Base-by-base conservation (phyloP, 2,797 vertebrate species). In the Microhierax caerulescens region DNA sequence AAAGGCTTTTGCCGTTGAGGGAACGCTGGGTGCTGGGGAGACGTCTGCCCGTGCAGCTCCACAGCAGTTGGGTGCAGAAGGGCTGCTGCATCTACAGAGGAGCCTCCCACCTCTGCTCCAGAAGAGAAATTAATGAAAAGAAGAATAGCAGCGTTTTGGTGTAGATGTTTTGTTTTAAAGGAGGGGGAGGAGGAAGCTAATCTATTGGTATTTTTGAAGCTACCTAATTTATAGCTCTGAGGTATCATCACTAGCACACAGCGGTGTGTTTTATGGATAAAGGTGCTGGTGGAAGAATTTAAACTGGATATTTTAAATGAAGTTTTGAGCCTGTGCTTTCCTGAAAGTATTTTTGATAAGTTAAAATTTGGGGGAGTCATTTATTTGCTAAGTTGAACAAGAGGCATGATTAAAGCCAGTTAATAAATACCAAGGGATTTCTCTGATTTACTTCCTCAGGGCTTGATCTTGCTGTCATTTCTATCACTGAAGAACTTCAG, bases 1-100 rank as follows among this genome's bases (percentile, higher is more conserved):
- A 85, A 90, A 73, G 50, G 53, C 73, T 85, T 16, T 8, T 5
- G 14, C 83, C 51, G 43, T 16, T 10, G 2, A 47, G 56, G 70
- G 61, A 77, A 88, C 25, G n/a, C 94, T 97, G 51, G 94, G 95
- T 84, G 79, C 16, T 3, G 17, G 27, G 25, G 47, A n/a, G 25
- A 32, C 11, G 7, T 87, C 65, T 24, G 24, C 65, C 57, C 4
- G 1, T 2, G 11, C 9, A 0, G 41, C n/a, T 67, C 43, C 5
- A 27, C 4, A 4, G 18, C 20, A 27, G 13, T 34, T 36, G 2
- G 4, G 54, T 28, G 37, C 7, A 32, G 92, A 43, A 28, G 11
- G 32, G 57, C 63, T 75, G 22, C 36, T 45, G 51, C 45, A 16
- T 20, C 69, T 27, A 2, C 61, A 37, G n/a, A 41, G 51, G 19